Percentiles rank a stretch among this genome's conserved stretches.
Evolutionary conservation across 2,888 invertebrate genomes (phyloP).

Genomic region (Metacarcinus magister): DNA sequence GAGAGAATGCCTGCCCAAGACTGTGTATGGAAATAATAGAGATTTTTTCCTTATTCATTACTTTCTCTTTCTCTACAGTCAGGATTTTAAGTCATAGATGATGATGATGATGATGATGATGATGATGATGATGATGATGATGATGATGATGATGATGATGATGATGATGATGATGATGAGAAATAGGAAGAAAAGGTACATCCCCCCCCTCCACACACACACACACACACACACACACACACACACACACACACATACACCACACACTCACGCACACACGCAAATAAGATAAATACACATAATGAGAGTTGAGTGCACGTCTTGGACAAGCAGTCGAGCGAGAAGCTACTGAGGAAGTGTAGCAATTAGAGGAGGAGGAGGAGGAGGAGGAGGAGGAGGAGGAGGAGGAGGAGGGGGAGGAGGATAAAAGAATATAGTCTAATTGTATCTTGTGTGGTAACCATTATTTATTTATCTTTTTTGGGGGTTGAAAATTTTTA

Average conservation of each 20-base stretch:
- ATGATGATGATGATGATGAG: too few relatives aligned
- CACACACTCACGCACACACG: neutral
- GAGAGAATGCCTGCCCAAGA: neutral
- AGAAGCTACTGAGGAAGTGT: neutral
- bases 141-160: too few relatives aligned
- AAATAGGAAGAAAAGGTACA: too few relatives aligned
- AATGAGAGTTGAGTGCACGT: neutral
- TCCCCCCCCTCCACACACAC: too few relatives aligned
- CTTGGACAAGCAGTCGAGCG: neutral
- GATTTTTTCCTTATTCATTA: neutral
- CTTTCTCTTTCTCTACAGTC: too few relatives aligned
- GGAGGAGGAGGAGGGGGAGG: slow-evolving; percentile 46
- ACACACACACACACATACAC: neutral
- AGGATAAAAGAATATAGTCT: neutral
- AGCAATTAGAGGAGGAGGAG: slow-evolving; percentile 34
- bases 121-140: neutral
- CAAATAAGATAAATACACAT: neutral
- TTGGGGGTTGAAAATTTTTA: neutral
- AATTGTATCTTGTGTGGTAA: neutral
- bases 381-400: neutral
- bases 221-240: slow-evolving; percentile 26
- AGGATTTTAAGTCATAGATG: too few relatives aligned
- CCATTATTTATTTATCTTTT: neutral
- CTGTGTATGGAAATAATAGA: neutral
- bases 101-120: neutral